Percentiles rank a stretch among this genome's conserved stretches.
These are phyloP conservation scores for Ericerus pela DNA, from an alignment of 1,140 invertebrate species.

Conservation along the genomic window DNA sequence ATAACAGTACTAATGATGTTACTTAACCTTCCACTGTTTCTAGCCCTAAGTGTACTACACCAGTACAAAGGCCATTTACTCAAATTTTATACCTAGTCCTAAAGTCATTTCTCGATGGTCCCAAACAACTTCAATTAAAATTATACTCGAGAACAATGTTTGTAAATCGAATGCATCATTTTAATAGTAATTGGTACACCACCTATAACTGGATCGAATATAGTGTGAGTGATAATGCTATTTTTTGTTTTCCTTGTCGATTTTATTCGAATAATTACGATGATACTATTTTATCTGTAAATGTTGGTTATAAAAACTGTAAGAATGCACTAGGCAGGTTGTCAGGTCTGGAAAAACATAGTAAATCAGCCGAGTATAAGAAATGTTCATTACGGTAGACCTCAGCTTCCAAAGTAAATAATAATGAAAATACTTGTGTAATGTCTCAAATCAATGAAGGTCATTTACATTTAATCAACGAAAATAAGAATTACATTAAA, in stretches of 20 bases:
- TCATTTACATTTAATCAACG: slow-evolving; percentile 6
- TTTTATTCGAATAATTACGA: slow-evolving; percentile 1
- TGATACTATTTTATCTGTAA: not conserved
- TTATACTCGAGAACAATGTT: not conserved
- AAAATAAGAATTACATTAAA: slow-evolving; percentile 10
- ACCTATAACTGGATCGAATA: slow-evolving; percentile 4
- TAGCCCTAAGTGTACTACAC: too few relatives aligned
- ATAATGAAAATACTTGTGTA: not conserved
- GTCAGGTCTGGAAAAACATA: not conserved
- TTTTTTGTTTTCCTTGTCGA: slow-evolving; percentile 11
- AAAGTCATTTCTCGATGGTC: not conserved
- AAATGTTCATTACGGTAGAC: not conserved
- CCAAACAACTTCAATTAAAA: not conserved
- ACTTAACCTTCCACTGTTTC: too few relatives aligned
- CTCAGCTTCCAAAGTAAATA: not conserved
- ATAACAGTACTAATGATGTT: too few relatives aligned
- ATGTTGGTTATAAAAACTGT: not conserved
- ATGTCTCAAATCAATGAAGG: not conserved
- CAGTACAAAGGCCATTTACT: too few relatives aligned
- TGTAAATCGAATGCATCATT: not conserved
- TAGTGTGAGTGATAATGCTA: not conserved
- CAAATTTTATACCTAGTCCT: not conserved
- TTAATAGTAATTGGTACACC: not conserved
- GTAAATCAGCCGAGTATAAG: slow-evolving; percentile 1
- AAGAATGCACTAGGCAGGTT: not conserved